Percentiles rank a stretch among this genome's conserved stretches.
phyloP scores from a whole-genome alignment of 1,140 invertebrate genomes.

The Heliconius nattereri region DNA sequence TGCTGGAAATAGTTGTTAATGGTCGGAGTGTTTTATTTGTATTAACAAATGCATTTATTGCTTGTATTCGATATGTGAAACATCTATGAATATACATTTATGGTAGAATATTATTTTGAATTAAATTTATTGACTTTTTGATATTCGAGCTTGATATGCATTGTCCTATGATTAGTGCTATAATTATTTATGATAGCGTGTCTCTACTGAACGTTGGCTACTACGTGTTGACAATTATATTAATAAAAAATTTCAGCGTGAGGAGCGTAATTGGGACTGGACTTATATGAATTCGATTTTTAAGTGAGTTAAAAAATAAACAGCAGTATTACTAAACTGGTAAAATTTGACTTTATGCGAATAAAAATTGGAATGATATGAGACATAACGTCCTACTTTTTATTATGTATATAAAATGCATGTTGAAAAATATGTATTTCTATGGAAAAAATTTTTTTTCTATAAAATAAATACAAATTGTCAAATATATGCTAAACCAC shows the following conservation, averaged over 20 bases:
- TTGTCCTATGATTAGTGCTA: not conserved
- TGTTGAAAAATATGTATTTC: too few species aligned
- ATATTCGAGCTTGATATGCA: not conserved
- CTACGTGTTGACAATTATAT: not conserved
- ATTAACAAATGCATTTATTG: not conserved
- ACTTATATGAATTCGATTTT: too few species aligned
- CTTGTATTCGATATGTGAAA: not conserved
- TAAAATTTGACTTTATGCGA: too few species aligned
- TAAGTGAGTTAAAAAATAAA: too few species aligned
- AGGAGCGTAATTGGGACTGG: too few species aligned
- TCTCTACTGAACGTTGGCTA: not conserved
- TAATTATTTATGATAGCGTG: not conserved
- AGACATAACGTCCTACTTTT: too few species aligned
- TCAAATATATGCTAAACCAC: too few species aligned
- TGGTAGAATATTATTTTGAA: not conserved
- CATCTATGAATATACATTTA: not conserved
- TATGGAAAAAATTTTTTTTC: too few species aligned
- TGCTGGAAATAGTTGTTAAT: constrained; percentile 6
- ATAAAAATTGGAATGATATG: too few species aligned
- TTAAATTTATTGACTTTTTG: not conserved
- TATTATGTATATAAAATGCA: too few species aligned
- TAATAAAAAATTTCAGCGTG: not conserved
- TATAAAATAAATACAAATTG: too few species aligned
- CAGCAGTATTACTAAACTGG: too few species aligned
- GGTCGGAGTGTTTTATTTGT: not conserved